Conservation (phyloP, 92 coral and sea anemone genomes). For the Heteractis magnifica region DNA sequence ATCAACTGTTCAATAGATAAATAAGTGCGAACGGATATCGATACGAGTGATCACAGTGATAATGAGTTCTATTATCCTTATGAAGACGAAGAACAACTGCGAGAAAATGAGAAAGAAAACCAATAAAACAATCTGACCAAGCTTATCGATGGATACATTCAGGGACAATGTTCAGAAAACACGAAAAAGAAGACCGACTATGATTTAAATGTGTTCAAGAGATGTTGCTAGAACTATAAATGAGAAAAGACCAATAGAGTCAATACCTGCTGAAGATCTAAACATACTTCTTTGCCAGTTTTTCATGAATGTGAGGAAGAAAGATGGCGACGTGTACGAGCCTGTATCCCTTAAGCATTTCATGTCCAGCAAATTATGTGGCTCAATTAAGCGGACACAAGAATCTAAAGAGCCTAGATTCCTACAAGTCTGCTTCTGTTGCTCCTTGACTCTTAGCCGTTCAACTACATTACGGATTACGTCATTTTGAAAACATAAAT, state of each 20-base stretch:
- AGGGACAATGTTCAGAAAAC: conserved; percentile 29
- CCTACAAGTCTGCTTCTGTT: too few relatives aligned
- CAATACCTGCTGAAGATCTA: conserved; percentile 13
- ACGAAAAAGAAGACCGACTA: conserved; percentile 37
- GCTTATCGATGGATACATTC: conserved; percentile 18
- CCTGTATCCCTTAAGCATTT: too few relatives aligned
- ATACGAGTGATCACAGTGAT: too few relatives aligned
- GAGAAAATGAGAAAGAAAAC: neutral
- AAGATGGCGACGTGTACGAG: conserved; percentile 29
- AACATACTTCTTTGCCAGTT: conserved; percentile 19
- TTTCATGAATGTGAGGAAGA: conserved; percentile 23
- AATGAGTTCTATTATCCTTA: too few relatives aligned
- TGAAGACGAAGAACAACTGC: too few relatives aligned
- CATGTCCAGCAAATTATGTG: neutral
- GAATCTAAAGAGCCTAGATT: too few relatives aligned
- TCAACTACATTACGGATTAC: too few relatives aligned
- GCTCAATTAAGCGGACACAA: neutral
- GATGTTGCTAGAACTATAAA: conserved; percentile 6
- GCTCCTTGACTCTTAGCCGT: too few relatives aligned
- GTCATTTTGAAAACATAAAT: too few relatives aligned
- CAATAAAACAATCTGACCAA: neutral
- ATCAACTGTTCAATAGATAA: too few relatives aligned
- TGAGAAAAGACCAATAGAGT: conserved; percentile 23
- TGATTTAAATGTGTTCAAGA: conserved; percentile 33
- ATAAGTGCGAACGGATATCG: too few relatives aligned